Base-by-base conservation (phyloP, 2,797 vertebrate genomes). In the Lagocephalus sceleratus region DNA sequence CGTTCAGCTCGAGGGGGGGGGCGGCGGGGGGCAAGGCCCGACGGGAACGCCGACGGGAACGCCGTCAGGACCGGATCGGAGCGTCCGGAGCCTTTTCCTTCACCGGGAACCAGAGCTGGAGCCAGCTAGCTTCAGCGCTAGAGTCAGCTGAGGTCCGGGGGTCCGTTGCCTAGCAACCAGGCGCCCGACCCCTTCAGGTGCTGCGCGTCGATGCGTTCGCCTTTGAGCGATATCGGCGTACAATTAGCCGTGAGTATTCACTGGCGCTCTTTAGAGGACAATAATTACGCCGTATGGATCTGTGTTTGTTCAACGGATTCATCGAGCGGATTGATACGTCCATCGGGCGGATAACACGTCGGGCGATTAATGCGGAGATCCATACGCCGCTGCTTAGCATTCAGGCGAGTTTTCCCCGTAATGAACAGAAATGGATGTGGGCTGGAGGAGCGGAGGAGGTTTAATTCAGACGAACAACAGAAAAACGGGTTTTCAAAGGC, bases 241-340 rank as follows among this genome's bases (percentile, higher is more conserved):
- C 68, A 73, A 79, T 86, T 83, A 81, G 82, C 85, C 74, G 84
- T 77, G 66, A 78, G 83, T 76, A 79, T 85, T 83, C 81, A 79
- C 75, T 57, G 61, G 60, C 66, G 76, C 84, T 85, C 73, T 88
- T 88, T 87, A 89, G 85, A 73, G 71, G 62, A 68, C 76, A 78
- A 78, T 85, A 86, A 88, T 85, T 87, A 77, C 77, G 66, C 17
- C 22, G 72, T 78, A 87, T 89, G 69, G 84, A 86, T 87, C 78
- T 54, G 21, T 59, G 73, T 83, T 72, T 71, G 75, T 64, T 68
- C 78, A 75, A 77, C 82, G 73, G 73, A 79, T 83, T 75, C 68
- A 77, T 73, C 23, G 69, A 71, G 63, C 57, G 60, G 64, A 84
- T 66, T 77, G 71, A 86, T 72, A 71, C 62, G 52, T 76, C 70